Evolutionary conservation across 2,797 vertebrate genomes (phyloP).

Genomic region (Coilia nasus): DNA sequence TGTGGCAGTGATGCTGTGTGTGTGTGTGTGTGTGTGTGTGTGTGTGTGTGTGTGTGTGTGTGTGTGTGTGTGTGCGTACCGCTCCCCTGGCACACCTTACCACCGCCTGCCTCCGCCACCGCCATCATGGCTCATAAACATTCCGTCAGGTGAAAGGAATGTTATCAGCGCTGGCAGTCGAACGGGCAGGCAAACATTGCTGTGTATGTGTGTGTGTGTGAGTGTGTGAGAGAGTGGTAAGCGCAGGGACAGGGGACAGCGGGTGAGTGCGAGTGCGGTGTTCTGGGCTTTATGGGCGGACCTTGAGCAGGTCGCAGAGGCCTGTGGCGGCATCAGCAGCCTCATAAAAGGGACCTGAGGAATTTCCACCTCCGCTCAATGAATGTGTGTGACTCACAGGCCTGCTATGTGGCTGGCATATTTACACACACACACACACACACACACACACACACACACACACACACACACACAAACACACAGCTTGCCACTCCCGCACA

Average conservation of each 20-base stretch:
- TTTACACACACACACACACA: conserved; percentile 58
- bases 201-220: no score
- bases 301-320: conserved; percentile 23
- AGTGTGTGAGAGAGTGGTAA: no score
- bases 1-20: no score
- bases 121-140: conserved; percentile 32
- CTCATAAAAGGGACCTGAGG: conserved; percentile 57
- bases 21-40: no score
- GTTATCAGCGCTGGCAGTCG: conserved; percentile 60
- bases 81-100: not conserved
- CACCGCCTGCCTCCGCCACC: not conserved
- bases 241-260: conserved; percentile 19
- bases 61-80: not conserved
- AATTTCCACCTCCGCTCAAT: conserved; percentile 62
- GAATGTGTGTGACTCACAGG: conserved; percentile 65
- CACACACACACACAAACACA: not conserved
- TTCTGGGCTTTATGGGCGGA: no score
- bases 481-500: not conserved
- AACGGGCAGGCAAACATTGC: not conserved
- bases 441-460: not conserved
- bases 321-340: conserved; percentile 25
- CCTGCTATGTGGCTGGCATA: conserved; percentile 62
- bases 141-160: conserved; percentile 69
- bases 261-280: not conserved
- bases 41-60: no score